Base-by-base conservation (phyloP, 2,113 vertebrate genomes). In the Solea senegalensis region DNA sequence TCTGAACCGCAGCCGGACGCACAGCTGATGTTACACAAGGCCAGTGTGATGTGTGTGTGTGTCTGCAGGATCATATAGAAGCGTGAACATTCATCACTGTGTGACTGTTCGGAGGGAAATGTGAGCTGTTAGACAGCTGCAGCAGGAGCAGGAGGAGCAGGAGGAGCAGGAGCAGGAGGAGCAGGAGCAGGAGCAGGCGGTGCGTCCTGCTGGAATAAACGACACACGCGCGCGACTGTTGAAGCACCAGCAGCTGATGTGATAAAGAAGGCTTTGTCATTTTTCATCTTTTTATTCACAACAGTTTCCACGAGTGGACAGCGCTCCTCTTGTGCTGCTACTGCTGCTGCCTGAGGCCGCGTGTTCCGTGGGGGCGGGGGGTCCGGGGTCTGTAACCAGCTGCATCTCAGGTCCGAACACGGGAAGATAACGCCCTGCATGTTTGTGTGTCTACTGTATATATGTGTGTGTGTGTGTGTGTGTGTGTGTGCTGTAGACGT, bases 121-220 rank as follows among this genome's bases (percentile, higher is more conserved):
- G 1, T 11, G 85, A 84, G 67, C 76, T 14, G 68, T 6, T 0
- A 8, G 69, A 72, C 89, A 90, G 84, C 89, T 86, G 87, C 81
- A 41, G 71, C 63, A 6, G 34, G 5, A 3, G 34, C 34, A 34
- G 34, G 34, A 21, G 21, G 1, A 34, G 34, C 34, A 6, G 34
- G 34, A 34, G 34, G 1, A 34, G 34, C 1, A 3, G 34, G 34
- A 4, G 58, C 60, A 34, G 34, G 5, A 34, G 34, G 5, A 1
- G 34, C 34, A 34, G 28, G 28, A 34, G 28, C 28, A 5, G 34
- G 34, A 34, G 34, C 34, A 34, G 34, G 34, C 34, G 34, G 34
- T 34, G 58, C 60, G 51, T 11, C 21, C 26, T 51, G 14, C 49
- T 8, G 49, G 16, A 11, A 55, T 27, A 57, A 11, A 52, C 40